A percentile compares a stretch with the other conserved stretches of the same genome.
Conservation (phyloP, 2,113 vertebrate species). For the Galeopterus variegatus region DNA sequence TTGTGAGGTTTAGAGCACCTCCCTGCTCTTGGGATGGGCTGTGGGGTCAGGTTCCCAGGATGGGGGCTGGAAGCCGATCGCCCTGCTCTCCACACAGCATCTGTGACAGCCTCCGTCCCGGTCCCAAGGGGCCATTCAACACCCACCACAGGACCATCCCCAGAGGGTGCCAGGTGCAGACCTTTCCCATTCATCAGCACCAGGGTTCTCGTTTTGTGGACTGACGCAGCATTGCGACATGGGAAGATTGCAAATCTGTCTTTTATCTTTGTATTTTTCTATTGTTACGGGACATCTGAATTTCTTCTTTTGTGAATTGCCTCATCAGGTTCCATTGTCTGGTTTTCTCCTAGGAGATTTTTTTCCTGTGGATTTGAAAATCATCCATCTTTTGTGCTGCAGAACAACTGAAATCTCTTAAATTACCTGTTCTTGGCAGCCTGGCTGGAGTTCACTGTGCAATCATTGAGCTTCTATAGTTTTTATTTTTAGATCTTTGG, state of each 20-base stretch:
- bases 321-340: not conserved
- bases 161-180: slow-evolving; percentile 1
- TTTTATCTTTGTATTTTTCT: not conserved
- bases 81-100: not conserved
- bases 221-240: not conserved
- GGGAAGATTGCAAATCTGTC: not conserved
- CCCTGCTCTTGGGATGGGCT: not conserved
- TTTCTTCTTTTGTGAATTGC: slow-evolving; percentile 54
- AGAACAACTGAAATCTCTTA: slow-evolving; percentile 36
- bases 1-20: not conserved
- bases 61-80: not conserved
- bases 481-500: not conserved
- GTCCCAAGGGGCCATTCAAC: not conserved
- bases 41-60: slow-evolving; percentile 37
- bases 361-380: slow-evolving; percentile 28
- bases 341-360: slow-evolving; percentile 20
- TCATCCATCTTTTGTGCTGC: not conserved
- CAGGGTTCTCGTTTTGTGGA: not conserved
- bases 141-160: not conserved
- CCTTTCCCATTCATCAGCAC: not conserved
- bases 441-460: not conserved
- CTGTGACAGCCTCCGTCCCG: not conserved
- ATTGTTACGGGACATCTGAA: not conserved
- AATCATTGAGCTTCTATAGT: not conserved
- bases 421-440: not conserved